A percentile compares a stretch with the other conserved stretches of the same genome.
These are phyloP conservation scores for Rugalucina vietnamica DNA, from an alignment of 2,888 invertebrate species.

Conservation along the genomic window DNA sequence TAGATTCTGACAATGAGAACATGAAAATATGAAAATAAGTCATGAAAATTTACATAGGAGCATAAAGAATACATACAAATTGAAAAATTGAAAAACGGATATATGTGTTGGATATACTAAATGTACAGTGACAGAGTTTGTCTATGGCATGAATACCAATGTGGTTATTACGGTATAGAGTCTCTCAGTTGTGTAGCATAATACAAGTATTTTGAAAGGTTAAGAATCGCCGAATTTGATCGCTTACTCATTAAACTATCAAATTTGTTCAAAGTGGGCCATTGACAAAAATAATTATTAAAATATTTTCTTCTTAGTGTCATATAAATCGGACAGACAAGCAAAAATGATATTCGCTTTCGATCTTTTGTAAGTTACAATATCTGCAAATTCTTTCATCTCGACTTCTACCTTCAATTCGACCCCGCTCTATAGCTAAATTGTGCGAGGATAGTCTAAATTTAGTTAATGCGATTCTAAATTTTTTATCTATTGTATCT, in stretches of 20 bases:
- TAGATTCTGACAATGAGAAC: no score
- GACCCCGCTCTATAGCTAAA: constrained; percentile 14
- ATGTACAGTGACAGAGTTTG: no score
- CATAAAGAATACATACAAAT: no score
- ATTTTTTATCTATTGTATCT: constrained; percentile 1
- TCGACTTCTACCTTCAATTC: constrained; percentile 14
- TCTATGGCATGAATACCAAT: no score
- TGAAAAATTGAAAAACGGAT: no score
- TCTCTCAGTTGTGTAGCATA: background rate
- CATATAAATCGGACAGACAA: constrained; percentile 20
- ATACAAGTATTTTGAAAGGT: background rate
- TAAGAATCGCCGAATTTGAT: background rate
- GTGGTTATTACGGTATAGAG: no score
- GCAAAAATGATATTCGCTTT: constrained; percentile 25
- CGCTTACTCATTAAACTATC: background rate
- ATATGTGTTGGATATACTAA: no score
- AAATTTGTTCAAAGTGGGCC: constrained; percentile 25
- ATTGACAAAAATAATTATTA: background rate
- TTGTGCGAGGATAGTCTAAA: constrained; percentile 28
- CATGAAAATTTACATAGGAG: no score
- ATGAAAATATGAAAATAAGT: no score
- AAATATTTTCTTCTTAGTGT: constrained; percentile 18
- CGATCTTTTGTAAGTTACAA: constrained; percentile 16
- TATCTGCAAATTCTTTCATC: constrained; percentile 16
- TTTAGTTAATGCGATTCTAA: constrained; percentile 11